Percentiles rank a stretch among this genome's conserved stretches.
phyloP scores from a whole-genome alignment of 2,113 vertebrate genomes.

The Neolamprologus hecqui region DNA sequence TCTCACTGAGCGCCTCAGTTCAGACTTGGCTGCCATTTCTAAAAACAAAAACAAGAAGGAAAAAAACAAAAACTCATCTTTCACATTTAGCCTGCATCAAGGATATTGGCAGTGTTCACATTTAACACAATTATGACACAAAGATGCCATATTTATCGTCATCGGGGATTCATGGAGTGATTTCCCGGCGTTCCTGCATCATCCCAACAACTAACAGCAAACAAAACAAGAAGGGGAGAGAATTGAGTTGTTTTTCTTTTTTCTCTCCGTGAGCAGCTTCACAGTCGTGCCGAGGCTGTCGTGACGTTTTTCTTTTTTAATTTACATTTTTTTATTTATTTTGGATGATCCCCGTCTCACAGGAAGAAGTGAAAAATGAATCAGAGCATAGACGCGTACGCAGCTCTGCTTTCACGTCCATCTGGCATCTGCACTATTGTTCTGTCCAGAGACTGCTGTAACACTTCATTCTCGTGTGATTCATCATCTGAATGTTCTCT shows the following conservation, averaged over 20 bases:
- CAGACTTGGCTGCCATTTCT: not conserved
- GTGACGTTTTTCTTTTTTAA: not conserved
- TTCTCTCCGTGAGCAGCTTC: not conserved
- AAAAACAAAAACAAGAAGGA: not conserved
- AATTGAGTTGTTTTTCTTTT: not conserved
- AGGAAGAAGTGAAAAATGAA: not conserved
- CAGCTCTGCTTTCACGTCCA: not conserved
- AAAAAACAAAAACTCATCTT: not conserved
- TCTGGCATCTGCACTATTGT: conserved; percentile 19
- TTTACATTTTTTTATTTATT: not conserved
- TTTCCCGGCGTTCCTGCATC: not conserved
- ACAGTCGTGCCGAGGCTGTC: not conserved
- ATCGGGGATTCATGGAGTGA: not conserved
- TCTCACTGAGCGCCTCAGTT: not conserved
- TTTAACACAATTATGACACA: not conserved
- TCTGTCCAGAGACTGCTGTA: not conserved
- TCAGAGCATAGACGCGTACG: not conserved
- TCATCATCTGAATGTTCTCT: not conserved
- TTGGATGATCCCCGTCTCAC: not conserved
- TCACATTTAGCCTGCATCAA: not conserved
- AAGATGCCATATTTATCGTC: not conserved
- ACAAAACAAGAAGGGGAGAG: not conserved
- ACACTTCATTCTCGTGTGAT: not conserved
- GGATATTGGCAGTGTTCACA: not conserved
- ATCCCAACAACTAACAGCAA: not conserved